Conservation (phyloP, 2,797 vertebrate genomes). For the Sebastes hubbsi region DNA sequence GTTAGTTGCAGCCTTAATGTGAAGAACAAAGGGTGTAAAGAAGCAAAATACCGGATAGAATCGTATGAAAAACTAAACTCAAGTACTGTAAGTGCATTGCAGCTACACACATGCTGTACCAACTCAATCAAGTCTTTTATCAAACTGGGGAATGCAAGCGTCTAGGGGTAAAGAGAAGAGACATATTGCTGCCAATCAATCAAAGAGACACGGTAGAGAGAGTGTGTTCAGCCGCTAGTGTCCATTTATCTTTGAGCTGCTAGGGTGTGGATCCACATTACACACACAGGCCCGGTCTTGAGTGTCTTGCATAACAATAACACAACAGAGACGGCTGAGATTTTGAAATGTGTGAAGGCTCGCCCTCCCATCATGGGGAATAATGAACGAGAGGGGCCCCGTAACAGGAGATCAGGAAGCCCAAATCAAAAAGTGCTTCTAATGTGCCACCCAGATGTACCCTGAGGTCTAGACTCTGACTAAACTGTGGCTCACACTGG, state of each 20-base stretch:
- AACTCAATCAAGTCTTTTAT: not conserved
- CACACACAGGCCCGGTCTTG: slow-evolving; percentile 61
- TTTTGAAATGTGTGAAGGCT: slow-evolving; percentile 22
- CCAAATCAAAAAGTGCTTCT: not conserved
- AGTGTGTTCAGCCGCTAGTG: not conserved
- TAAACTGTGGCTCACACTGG: slow-evolving; percentile 17
- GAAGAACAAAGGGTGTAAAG: not conserved
- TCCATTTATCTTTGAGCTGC: slow-evolving; percentile 30
- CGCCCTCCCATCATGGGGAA: not conserved
- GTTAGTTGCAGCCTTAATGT: not conserved
- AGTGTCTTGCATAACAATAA: slow-evolving; percentile 53
- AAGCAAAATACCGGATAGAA: not conserved
- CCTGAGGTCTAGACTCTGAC: slow-evolving; percentile 36
- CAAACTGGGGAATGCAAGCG: slow-evolving; percentile 3
- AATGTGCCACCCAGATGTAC: slow-evolving; percentile 3
- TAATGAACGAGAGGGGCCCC: not conserved
- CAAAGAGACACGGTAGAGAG: not conserved
- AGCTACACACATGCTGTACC: not conserved
- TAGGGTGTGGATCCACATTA: slow-evolving; percentile 19
- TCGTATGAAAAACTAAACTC: not conserved
- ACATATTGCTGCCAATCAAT: not conserved
- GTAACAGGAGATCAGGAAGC: not conserved
- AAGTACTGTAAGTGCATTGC: not conserved
- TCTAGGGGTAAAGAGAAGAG: not conserved
- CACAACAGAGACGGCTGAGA: slow-evolving; percentile 9